Evolutionary conservation across 1,140 invertebrate species (phyloP).

Genomic region (Whitmania pigra): DNA sequence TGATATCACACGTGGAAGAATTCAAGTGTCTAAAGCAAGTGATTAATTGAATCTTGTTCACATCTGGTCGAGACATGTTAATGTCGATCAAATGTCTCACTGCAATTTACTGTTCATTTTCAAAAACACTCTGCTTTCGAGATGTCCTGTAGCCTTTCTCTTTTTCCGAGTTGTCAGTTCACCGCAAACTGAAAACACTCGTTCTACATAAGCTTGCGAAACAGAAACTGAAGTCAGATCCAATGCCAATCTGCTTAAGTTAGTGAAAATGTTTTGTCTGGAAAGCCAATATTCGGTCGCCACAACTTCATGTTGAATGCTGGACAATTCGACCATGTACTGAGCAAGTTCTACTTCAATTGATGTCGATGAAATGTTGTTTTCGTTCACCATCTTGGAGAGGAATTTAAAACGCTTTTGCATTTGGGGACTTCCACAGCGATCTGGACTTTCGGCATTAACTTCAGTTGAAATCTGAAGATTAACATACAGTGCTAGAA

Average conservation of each 20-base stretch:
- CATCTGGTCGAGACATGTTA: too few relatives aligned
- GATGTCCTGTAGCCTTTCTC: background rate
- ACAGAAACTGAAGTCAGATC: background rate
- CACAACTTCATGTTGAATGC: background rate
- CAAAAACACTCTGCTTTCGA: background rate
- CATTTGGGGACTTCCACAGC: background rate
- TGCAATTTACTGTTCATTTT: background rate
- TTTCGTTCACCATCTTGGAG: background rate
- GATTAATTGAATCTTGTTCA: too few relatives aligned
- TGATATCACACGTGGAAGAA: too few relatives aligned
- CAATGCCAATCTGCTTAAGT: background rate
- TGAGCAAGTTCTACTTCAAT: background rate
- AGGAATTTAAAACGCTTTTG: constrained; percentile 5
- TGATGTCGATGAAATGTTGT: background rate
- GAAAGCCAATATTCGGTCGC: background rate
- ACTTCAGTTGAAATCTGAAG: background rate
- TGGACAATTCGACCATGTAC: background rate
- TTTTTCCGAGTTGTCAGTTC: background rate
- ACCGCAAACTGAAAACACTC: constrained; percentile 11
- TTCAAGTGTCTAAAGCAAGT: too few relatives aligned
- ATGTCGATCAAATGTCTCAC: too few relatives aligned
- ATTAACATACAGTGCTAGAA: too few relatives aligned
- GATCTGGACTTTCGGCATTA: too few relatives aligned
- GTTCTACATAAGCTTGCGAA: background rate
- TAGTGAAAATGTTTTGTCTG: background rate